These are phyloP conservation scores for Fabriciana adippe DNA, from an alignment of 2,888 invertebrate species.

Conservation along the genomic window DNA sequence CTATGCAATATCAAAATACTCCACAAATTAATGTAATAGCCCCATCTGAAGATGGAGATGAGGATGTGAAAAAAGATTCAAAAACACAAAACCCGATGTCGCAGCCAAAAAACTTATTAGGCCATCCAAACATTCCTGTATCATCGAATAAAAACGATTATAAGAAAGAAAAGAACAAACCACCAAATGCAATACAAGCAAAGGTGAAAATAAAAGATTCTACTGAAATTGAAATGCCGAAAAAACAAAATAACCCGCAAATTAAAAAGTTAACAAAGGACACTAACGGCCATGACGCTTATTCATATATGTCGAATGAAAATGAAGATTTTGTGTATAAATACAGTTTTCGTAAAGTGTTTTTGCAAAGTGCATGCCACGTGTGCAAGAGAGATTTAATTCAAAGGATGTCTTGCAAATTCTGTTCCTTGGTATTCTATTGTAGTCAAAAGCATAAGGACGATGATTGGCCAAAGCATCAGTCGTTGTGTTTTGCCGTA, in stretches of 20 bases:
- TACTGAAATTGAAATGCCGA: constrained; percentile 53
- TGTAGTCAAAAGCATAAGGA: constrained; percentile 84
- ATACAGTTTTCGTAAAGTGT: constrained; percentile 85
- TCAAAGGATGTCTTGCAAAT: constrained; percentile 63
- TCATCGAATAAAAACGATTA: constrained; percentile 79
- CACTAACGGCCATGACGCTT: constrained; percentile 50
- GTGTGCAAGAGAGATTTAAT: constrained; percentile 70
- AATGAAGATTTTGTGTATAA: constrained; percentile 84
- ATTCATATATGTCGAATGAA: constrained; percentile 69
- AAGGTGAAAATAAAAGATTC: constrained; percentile 74
- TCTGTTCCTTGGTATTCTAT: constrained; percentile 85
- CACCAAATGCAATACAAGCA: constrained; percentile 65
- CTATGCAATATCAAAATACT: constrained; percentile 47
- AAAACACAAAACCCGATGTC: constrained; percentile 57
- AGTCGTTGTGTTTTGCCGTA: constrained; percentile 83
- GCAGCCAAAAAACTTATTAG: constrained; percentile 82
- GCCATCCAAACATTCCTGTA: constrained; percentile 78
- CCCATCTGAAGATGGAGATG: constrained; percentile 55
- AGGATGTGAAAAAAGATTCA: constrained; percentile 45
- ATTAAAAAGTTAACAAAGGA: constrained; percentile 48
- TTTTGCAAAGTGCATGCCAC: constrained; percentile 82
- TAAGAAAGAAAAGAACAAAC: constrained; percentile 78
- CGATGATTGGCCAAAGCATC: constrained; percentile 82
- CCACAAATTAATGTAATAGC: constrained; percentile 65
- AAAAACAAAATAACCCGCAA: constrained; percentile 41